phyloP scores from a whole-genome alignment of 2,888 invertebrate genomes.

The Cinara cedri region DNA sequence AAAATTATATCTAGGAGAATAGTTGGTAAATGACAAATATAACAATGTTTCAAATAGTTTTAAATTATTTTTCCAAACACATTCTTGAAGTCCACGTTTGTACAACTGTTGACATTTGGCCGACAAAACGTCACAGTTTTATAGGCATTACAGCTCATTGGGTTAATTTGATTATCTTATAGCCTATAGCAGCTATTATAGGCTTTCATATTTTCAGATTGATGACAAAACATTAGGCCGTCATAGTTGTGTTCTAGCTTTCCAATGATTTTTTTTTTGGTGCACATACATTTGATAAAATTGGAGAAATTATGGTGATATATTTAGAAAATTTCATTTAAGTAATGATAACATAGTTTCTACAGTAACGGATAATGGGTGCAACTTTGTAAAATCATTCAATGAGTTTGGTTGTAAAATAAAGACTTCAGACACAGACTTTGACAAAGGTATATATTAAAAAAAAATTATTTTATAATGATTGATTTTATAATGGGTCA shows the following conservation, averaged over 20 bases:
- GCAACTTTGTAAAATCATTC: too few species aligned
- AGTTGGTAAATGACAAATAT: background rate
- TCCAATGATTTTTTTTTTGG: background rate
- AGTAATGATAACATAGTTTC: too few species aligned
- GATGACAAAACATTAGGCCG: background rate
- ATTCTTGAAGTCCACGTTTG: too few species aligned
- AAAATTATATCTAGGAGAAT: background rate
- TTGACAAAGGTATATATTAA: background rate
- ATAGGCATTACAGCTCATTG: conserved; percentile 15
- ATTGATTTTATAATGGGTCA: too few species aligned
- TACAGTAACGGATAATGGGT: too few species aligned
- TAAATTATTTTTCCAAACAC: conserved; percentile 5
- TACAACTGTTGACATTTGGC: too few species aligned
- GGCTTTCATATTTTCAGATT: conserved; percentile 3
- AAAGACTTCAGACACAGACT: background rate
- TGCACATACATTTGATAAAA: conserved; percentile 2
- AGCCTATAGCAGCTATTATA: too few species aligned
- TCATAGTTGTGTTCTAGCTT: background rate
- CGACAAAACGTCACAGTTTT: too few species aligned
- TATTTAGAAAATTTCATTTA: too few species aligned
- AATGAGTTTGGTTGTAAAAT: conserved; percentile 20
- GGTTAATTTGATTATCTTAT: background rate
- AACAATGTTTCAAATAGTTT: conserved; percentile 1
- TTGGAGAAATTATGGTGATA: conserved; percentile 1
- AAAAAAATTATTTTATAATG: too few species aligned